These are phyloP conservation scores for Aphelinus atriplicis DNA, from an alignment of 1,140 invertebrate genomes.

Conservation along the genomic window DNA sequence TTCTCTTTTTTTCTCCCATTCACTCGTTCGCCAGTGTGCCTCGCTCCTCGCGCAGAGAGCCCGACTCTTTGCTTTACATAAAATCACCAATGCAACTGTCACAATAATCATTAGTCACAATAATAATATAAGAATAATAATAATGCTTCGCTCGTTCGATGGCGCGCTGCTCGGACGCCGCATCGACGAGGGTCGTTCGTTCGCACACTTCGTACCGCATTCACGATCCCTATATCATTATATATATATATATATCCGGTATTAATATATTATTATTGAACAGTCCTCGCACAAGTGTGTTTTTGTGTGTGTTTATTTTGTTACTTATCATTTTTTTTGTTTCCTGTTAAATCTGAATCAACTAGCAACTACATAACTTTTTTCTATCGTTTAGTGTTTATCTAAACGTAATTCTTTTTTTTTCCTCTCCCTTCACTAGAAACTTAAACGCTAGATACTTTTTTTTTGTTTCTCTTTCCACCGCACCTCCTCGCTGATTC, in stretches of 20 bases:
- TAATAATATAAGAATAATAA: conserved; percentile 16
- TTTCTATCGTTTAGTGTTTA: conserved; percentile 52
- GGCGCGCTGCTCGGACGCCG: not conserved
- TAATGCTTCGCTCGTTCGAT: not conserved
- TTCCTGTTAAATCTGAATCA: conserved; percentile 18
- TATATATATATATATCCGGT: no score
- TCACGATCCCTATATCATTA: no score
- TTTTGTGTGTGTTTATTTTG: not conserved
- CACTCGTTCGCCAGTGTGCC: no score
- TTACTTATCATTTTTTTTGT: not conserved
- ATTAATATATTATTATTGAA: conserved; percentile 54
- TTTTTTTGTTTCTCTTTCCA: conserved; percentile 47
- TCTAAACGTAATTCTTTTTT: conserved; percentile 50
- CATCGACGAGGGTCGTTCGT: not conserved
- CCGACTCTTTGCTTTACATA: no score
- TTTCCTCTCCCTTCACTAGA: conserved; percentile 50
- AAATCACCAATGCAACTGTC: no score
- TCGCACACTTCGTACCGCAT: not conserved
- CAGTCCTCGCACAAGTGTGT: conserved; percentile 56
- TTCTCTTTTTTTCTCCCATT: no score
- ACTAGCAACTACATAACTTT: conserved; percentile 64
- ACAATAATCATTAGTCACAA: conserved; percentile 27
- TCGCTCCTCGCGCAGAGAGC: no score
- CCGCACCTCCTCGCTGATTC: conserved; percentile 21
- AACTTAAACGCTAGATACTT: conserved; percentile 60